Percentiles rank a stretch among this genome's conserved stretches.
phyloP scores from a whole-genome alignment of 2,888 invertebrate genomes.

The Pollenia labialis region DNA sequence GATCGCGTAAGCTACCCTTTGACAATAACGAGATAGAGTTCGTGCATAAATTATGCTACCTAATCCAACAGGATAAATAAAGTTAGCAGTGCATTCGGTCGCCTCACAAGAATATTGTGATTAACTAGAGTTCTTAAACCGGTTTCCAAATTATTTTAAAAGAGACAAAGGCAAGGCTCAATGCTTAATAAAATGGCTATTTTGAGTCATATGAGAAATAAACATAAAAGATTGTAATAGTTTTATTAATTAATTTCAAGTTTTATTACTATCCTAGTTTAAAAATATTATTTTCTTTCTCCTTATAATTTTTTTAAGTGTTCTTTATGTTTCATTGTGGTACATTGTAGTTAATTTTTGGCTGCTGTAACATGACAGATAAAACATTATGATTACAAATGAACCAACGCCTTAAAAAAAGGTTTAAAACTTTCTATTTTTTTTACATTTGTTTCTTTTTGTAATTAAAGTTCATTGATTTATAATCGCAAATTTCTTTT shows the following conservation, averaged over 20 bases:
- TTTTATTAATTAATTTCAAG: background rate
- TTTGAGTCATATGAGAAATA: no score
- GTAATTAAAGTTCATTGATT: constrained; percentile 52
- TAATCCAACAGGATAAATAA: no score
- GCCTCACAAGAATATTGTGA: no score
- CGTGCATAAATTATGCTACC: no score
- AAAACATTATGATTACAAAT: constrained; percentile 53
- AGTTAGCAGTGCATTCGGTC: no score
- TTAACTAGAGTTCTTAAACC: no score
- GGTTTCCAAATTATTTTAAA: no score
- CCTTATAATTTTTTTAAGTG: constrained; percentile 11
- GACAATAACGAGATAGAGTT: no score
- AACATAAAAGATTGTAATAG: no score
- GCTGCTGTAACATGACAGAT: constrained; percentile 49
- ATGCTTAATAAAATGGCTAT: no score
- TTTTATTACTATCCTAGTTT: background rate
- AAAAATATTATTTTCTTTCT: background rate
- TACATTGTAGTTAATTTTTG: constrained; percentile 32
- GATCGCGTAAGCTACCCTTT: no score
- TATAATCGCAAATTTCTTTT: constrained; percentile 48
- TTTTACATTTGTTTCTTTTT: background rate
- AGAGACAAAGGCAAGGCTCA: no score
- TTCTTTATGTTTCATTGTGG: background rate
- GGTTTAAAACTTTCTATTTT: constrained; percentile 63
- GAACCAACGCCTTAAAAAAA: constrained; percentile 71